A percentile compares a stretch with the other conserved stretches of the same genome.
Evolutionary conservation across 2,888 invertebrate species (phyloP).

Genomic region (Saturnia pavonia): DNA sequence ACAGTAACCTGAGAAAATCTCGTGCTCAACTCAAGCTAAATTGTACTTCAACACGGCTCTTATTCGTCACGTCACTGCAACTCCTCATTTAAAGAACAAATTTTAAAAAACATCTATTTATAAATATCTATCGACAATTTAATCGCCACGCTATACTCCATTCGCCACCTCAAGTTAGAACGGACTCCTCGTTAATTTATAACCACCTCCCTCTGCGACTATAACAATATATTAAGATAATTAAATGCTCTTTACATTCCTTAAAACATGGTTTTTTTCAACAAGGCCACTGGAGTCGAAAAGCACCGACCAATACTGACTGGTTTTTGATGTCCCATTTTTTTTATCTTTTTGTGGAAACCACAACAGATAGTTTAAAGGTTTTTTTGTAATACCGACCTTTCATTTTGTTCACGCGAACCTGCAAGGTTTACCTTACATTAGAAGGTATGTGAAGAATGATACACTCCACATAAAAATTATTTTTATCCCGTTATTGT

Average conservation of each 20-base stretch:
- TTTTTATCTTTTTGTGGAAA: slow-evolving; percentile 72
- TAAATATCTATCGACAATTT: slow-evolving; percentile 26
- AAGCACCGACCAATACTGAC: slow-evolving; percentile 79
- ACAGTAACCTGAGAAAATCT: slow-evolving; percentile 29
- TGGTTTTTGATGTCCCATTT: slow-evolving; percentile 74
- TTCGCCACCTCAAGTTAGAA: slow-evolving; percentile 63
- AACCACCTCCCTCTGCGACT: slow-evolving; percentile 74
- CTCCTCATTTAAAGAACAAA: not conserved
- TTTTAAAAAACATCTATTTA: not conserved
- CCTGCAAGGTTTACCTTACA: slow-evolving; percentile 42
- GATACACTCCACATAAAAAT: slow-evolving; percentile 13
- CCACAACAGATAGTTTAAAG: slow-evolving; percentile 79
- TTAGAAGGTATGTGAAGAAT: slow-evolving; percentile 27
- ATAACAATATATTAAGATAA: slow-evolving; percentile 82
- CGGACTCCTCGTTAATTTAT: slow-evolving; percentile 69
- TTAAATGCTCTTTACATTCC: slow-evolving; percentile 82
- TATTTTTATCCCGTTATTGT: slow-evolving; percentile 15
- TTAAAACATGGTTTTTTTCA: slow-evolving; percentile 78
- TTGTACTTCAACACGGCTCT: not conserved
- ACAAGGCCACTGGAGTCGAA: slow-evolving; percentile 71
- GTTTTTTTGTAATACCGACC: slow-evolving; percentile 67
- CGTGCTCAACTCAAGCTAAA: not conserved
- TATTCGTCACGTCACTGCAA: not conserved
- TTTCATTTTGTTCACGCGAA: slow-evolving; percentile 70
- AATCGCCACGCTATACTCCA: slow-evolving; percentile 40